Base-by-base conservation (phyloP, 2,888 invertebrate genomes). In the Diarsia mendica region DNA sequence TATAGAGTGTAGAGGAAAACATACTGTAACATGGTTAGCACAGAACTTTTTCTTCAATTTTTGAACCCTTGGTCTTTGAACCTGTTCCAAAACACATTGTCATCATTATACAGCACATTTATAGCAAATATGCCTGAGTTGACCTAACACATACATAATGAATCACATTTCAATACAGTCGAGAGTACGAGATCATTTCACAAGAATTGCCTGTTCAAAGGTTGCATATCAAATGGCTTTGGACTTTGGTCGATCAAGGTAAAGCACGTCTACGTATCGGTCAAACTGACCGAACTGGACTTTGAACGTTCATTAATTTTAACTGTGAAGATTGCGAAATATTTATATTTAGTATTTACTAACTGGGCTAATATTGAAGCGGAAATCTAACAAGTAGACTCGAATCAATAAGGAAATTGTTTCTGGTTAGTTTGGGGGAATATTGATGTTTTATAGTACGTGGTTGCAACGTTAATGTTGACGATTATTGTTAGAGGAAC, bases 211-310 rank as follows among this genome's bases (percentile, higher is more conserved):
- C 20, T n/a, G 72, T 67, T 48, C 67, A 81, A 81, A 78, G 73
- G 64, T 73, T 58, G 39, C 13, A 53, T 39, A 18, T n/a, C 48
- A 55, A 70, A 55, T 46, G 61, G 66, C 70, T 80, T 82, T 80
- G 85, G 81, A 87, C 85, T 87, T 84, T 80, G 82, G 10, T 64
- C 79, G 6, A 64, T 20, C 72, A 80, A 79, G 79, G 79, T 64
- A 39, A 80, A 53, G 4, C 4, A n/a, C n/a, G 58, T 18, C 33
- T 18, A 9, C 20, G 13, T n/a, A 11, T 68, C 11, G 63, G 5
- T 51, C 23, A 51, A 69, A 23, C 46, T 49, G 20, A 55, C 55
- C 10, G 5, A 53, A 61, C 33, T 75, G 69, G 48, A 67, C 67
- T 84, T 84, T 68, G 64, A 63, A 55, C 58, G 9, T 33, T 53